Evolutionary conservation across 2,113 vertebrate species (phyloP).

Genomic region (Mystacornis crossleyi): DNA sequence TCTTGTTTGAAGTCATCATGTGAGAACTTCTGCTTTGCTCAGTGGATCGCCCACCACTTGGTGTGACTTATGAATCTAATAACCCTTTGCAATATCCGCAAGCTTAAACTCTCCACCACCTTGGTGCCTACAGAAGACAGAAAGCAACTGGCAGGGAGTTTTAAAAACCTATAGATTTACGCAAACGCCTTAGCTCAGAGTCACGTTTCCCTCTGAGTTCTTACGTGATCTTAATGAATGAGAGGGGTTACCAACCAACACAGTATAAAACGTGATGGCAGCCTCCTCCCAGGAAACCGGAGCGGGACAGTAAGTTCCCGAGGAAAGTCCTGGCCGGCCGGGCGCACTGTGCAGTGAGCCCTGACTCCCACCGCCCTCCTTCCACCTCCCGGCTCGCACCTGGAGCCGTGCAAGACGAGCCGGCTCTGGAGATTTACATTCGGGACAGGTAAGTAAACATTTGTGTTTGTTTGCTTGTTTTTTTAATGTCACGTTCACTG

Average conservation of each 20-base stretch:
- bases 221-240: conserved; percentile 92
- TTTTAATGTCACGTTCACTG: conserved; percentile 42
- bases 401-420: conserved; percentile 53
- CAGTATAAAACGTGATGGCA: conserved; percentile 60
- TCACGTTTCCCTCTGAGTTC: conserved; percentile 86
- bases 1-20: conserved; percentile 99
- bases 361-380: conserved; percentile 41
- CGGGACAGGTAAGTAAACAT: conserved; percentile 77
- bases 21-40: conserved; percentile 99
- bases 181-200: conserved; percentile 87
- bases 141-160: conserved; percentile 85
- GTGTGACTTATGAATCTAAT: conserved; percentile 99
- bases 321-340: conserved; percentile 65
- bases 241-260: conserved; percentile 70
- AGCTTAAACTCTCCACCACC: conserved; percentile 96
- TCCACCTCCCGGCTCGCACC: conserved; percentile 58
- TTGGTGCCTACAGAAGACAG: conserved; percentile 89
- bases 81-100: conserved; percentile 98
- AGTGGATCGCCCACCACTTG: conserved; percentile 99
- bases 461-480: not conserved
- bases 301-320: conserved; percentile 72
- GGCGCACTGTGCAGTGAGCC: not conserved
- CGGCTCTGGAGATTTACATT: conserved; percentile 49
- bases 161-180: conserved; percentile 87
- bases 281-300: conserved; percentile 54